A percentile compares a stretch with the other conserved stretches of the same genome.
These are phyloP conservation scores for Montipora capitata DNA, from an alignment of 92 coral and sea anemone genomes.

Conservation along the genomic window DNA sequence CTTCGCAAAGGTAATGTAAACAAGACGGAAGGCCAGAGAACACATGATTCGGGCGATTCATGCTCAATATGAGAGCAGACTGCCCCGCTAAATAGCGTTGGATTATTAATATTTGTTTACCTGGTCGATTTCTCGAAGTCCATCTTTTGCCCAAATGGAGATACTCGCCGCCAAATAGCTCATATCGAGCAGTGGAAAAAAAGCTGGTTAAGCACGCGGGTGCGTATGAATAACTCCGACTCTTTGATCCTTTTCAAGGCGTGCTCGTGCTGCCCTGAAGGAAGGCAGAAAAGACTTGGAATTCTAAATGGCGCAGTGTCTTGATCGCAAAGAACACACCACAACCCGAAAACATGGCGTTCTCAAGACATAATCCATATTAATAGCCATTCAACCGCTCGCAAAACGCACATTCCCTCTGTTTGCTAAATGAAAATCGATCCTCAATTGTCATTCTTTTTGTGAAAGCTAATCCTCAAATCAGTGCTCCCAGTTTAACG, in stretches of 20 bases:
- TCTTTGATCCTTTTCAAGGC: conserved; percentile 20
- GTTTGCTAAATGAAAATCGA: conserved; percentile 28
- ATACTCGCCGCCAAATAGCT: conserved; percentile 41
- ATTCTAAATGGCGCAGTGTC: neutral
- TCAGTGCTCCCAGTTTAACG: conserved; percentile 28
- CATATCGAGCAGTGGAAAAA: conserved; percentile 37
- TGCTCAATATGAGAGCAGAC: conserved; percentile 18
- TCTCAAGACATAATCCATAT: conserved; percentile 55
- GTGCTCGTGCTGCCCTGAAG: conserved; percentile 4
- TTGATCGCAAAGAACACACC: conserved; percentile 1
- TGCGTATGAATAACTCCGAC: neutral
- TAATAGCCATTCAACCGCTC: conserved; percentile 29
- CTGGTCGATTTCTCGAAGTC: conserved; percentile 83
- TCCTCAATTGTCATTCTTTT: conserved; percentile 25
- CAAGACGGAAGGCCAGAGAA: conserved; percentile 32
- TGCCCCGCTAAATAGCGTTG: conserved; percentile 42
- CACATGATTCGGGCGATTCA: conserved; percentile 25
- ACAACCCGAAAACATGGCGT: conserved; percentile 37
- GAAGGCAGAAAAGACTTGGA: neutral
- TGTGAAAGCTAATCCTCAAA: conserved; percentile 44
- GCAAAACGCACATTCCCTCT: conserved; percentile 34
- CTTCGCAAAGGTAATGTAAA: conserved; percentile 68
- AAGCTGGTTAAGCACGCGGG: conserved; percentile 62
- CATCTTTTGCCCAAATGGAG: conserved; percentile 79
- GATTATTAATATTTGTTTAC: conserved; percentile 63